Percentiles rank a stretch among this genome's conserved stretches.
These are phyloP conservation scores for Pelusios castaneus DNA, from an alignment of 2,113 vertebrate species.

Conservation along the genomic window DNA sequence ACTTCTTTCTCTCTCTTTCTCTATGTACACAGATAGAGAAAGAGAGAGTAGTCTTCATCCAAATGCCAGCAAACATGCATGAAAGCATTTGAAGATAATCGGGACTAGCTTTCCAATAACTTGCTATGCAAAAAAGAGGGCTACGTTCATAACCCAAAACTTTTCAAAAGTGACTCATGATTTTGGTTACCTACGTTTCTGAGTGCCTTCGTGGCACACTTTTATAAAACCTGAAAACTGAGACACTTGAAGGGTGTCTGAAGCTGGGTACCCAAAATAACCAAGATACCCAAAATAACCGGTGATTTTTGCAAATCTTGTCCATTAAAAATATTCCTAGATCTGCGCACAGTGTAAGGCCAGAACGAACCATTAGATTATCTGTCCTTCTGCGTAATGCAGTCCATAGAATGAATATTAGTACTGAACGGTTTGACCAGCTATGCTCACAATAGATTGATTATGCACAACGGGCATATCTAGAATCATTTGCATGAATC, in stretches of 20 bases:
- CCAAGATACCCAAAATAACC: background rate
- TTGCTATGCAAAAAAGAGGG: background rate
- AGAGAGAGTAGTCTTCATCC: background rate
- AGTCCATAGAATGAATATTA: rapidly evolving
- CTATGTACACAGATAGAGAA: too few species aligned
- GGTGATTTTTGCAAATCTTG: background rate
- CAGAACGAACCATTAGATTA: background rate
- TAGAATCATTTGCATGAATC: slow-evolving; percentile 37
- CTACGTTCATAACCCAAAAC: background rate
- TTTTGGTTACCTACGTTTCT: background rate
- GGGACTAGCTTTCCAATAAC: background rate
- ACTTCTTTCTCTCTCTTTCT: too few species aligned
- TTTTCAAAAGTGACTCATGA: background rate
- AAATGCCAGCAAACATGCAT: background rate
- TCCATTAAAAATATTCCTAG: background rate
- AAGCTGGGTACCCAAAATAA: background rate
- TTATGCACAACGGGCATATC: background rate
- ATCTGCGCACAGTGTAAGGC: background rate
- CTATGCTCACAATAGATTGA: background rate
- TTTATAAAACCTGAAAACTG: background rate
- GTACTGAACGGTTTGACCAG: background rate
- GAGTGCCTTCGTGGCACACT: rapidly evolving
- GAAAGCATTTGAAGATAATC: background rate
- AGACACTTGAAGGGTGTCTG: background rate
- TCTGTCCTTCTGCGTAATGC: background rate